These are phyloP conservation scores for Drosophila hydei DNA, from an alignment of 1,140 invertebrate genomes.

Conservation along the genomic window DNA sequence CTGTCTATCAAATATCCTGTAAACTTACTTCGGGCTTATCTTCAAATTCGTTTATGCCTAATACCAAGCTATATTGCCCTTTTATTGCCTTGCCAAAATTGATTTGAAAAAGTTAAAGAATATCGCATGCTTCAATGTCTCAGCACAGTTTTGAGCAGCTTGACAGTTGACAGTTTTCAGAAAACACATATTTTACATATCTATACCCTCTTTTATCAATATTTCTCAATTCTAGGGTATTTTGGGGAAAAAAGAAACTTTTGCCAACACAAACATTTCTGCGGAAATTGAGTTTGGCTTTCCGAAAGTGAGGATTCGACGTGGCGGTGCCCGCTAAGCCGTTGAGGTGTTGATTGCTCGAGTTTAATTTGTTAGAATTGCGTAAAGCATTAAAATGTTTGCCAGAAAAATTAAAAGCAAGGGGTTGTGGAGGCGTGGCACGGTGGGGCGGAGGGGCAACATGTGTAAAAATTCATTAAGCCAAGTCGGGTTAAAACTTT, in stretches of 20 bases:
- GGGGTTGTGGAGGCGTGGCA: background rate
- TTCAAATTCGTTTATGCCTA: no score
- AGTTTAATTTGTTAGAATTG: constrained; percentile 82
- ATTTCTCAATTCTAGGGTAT: constrained; percentile 18
- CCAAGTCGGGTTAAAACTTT: constrained; percentile 56
- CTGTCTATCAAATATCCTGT: background rate
- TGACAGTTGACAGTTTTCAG: background rate
- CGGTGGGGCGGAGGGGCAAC: constrained; percentile 9
- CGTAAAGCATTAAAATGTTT: constrained; percentile 81
- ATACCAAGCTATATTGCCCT: no score
- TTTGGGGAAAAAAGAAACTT: constrained; percentile 31
- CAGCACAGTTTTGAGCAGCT: background rate
- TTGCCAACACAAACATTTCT: constrained; percentile 59
- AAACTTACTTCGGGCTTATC: no score
- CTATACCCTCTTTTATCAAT: background rate
- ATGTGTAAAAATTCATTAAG: constrained; percentile 66
- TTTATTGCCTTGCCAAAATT: no score
- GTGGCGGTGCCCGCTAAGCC: constrained; percentile 27
- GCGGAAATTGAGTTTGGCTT: constrained; percentile 75
- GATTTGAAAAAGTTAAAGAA: no score
- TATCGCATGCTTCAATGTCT: no score
- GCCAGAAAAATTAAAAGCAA: constrained; percentile 70
- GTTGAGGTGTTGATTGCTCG: constrained; percentile 75
- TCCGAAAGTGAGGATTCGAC: background rate
- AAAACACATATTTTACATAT: background rate